Percentiles rank a stretch among this genome's conserved stretches.
phyloP scores from a whole-genome alignment of 2,113 vertebrate genomes.

The Corythornis cristatus region DNA sequence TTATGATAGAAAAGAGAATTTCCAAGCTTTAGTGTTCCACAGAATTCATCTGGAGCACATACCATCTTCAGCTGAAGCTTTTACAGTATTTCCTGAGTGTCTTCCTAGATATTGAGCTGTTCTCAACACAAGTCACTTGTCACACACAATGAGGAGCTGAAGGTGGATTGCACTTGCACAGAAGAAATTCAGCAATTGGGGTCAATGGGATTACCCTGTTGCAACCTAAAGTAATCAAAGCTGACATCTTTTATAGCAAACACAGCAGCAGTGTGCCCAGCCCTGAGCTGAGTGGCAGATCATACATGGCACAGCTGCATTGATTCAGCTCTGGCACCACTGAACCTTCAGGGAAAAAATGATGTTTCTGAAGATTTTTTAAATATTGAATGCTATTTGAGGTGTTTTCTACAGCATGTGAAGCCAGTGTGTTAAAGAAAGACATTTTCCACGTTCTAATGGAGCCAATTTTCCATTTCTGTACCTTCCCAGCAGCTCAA shows the following conservation, averaged over 20 bases:
- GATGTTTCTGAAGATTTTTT: background rate
- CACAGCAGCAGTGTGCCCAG: background rate
- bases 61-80: background rate
- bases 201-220: slow-evolving; percentile 10
- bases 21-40: background rate
- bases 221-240: slow-evolving; percentile 23
- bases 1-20: background rate
- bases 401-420: background rate
- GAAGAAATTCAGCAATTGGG: slow-evolving; percentile 20
- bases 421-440: background rate
- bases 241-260: background rate
- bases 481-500: background rate
- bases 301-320: background rate
- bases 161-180: slow-evolving; percentile 20
- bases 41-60: background rate
- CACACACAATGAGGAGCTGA: background rate
- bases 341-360: background rate
- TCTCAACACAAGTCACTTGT: background rate
- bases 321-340: background rate
- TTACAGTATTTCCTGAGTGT: background rate
- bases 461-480: background rate
- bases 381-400: background rate
- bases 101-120: background rate
- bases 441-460: background rate
- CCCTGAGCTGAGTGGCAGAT: background rate